A percentile compares a stretch with the other conserved stretches of the same genome.
phyloP scores from a whole-genome alignment of 2,797 vertebrate species.

The Hyperoplus lanceolatus region DNA sequence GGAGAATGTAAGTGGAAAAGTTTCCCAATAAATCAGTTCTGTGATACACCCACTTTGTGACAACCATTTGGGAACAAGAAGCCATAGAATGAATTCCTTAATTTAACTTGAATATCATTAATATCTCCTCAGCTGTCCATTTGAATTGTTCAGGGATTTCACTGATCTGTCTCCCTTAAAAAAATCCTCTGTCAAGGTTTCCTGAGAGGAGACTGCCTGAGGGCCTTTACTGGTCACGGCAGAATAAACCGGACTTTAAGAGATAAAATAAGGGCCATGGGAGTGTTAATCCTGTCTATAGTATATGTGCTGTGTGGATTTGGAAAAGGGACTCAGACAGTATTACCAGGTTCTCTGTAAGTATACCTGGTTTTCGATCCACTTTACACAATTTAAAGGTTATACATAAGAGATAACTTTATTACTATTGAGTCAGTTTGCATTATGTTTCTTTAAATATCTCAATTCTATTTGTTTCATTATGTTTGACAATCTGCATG shows the following conservation, averaged over 20 bases:
- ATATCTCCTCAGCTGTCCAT: constrained; percentile 21
- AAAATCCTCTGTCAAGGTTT: constrained; percentile 38
- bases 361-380: not conserved
- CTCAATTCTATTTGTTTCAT: not conserved
- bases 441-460: not conserved
- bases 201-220: constrained; percentile 19
- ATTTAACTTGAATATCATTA: constrained; percentile 29
- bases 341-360: constrained; percentile 10
- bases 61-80: not conserved
- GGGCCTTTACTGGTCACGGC: constrained; percentile 37
- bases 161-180: constrained; percentile 14
- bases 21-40: too few relatives aligned
- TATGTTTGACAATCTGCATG: not conserved
- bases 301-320: constrained; percentile 28
- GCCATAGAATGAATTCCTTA: constrained; percentile 17
- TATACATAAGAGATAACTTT: not conserved
- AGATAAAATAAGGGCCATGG: constrained; percentile 45
- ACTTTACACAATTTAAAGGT: constrained; percentile 23
- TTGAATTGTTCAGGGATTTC: constrained; percentile 27
- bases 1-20: not conserved
- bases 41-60: not conserved
- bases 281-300: constrained; percentile 39
- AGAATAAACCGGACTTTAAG: constrained; percentile 40
- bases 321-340: constrained; percentile 26
- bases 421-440: not conserved